Evolutionary conservation across 2,888 invertebrate genomes (phyloP).

Genomic region (Abrostola triplasia): DNA sequence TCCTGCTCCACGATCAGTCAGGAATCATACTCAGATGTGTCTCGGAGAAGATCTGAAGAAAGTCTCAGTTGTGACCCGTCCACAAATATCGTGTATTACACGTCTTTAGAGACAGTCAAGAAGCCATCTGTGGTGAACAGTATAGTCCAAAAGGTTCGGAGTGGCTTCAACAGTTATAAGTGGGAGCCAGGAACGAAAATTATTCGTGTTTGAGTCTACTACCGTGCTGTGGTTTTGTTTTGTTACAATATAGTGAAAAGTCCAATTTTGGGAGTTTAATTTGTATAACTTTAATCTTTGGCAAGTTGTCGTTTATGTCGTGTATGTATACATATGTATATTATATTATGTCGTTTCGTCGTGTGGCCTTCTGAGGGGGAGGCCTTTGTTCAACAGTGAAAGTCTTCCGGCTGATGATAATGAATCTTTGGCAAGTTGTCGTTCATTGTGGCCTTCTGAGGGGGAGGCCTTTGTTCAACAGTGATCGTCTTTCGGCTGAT

Average conservation of each 20-base stretch:
- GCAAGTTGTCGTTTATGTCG: no score
- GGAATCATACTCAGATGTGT: conserved; percentile 41
- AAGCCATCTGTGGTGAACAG: conserved; percentile 62
- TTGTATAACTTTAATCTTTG: no score
- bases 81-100: conserved; percentile 72
- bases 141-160: conserved; percentile 62
- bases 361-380: no score
- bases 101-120: conserved; percentile 67
- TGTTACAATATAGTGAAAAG: conserved; percentile 44
- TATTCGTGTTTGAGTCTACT: conserved; percentile 67
- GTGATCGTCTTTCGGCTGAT: no score
- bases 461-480: no score
- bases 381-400: no score
- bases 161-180: conserved; percentile 63
- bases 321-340: no score
- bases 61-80: conserved; percentile 70
- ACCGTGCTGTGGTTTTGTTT: conserved; percentile 48
- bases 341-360: no score
- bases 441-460: no score
- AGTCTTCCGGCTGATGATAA: no score
- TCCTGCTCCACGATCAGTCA: conserved; percentile 42
- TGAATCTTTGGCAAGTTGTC: no score
- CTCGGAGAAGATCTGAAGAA: conserved; percentile 61
- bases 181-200: conserved; percentile 82
- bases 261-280: conserved; percentile 29